Evolutionary conservation across 2,113 vertebrate genomes (phyloP).

Genomic region (Progne subis): DNA sequence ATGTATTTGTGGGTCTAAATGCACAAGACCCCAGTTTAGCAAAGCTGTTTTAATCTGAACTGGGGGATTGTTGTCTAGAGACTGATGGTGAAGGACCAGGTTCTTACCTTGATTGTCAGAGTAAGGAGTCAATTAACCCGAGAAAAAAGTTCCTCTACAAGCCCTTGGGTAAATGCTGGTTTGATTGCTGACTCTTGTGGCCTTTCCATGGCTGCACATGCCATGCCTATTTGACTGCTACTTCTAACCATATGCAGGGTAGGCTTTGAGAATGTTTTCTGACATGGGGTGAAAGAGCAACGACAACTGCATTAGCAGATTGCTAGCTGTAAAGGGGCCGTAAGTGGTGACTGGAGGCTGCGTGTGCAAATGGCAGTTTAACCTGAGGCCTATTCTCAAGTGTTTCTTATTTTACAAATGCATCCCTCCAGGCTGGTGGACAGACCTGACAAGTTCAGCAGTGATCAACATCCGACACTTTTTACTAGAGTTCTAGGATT

Average conservation of each 20-base stretch:
- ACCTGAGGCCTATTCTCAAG: not conserved
- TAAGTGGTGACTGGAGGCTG: not conserved
- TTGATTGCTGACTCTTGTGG: slow-evolving; percentile 4
- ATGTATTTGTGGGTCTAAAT: slow-evolving; percentile 1
- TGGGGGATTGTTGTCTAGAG: not conserved
- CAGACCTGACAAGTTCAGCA: not conserved
- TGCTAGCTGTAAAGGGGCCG: not conserved
- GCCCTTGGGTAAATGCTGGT: not conserved
- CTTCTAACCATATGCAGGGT: not conserved
- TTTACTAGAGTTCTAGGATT: not conserved
- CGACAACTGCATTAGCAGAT: not conserved
- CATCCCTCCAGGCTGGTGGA: not conserved
- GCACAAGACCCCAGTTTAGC: not conserved
- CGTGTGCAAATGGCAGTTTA: not conserved
- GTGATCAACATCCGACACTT: not conserved
- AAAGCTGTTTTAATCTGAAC: not conserved
- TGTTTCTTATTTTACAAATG: not conserved
- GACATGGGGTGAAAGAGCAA: not conserved
- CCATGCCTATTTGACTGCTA: not conserved
- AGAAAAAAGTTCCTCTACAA: not conserved
- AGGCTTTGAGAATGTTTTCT: not conserved
- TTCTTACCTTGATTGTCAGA: not conserved
- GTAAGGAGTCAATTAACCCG: not conserved
- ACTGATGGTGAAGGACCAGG: not conserved
- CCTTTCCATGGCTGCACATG: slow-evolving; percentile 39